Percentiles rank a stretch among this genome's conserved stretches.
These are phyloP conservation scores for Rattus norvegicus DNA, from an alignment of 2,113 vertebrate species.

Conservation along the genomic window DNA sequence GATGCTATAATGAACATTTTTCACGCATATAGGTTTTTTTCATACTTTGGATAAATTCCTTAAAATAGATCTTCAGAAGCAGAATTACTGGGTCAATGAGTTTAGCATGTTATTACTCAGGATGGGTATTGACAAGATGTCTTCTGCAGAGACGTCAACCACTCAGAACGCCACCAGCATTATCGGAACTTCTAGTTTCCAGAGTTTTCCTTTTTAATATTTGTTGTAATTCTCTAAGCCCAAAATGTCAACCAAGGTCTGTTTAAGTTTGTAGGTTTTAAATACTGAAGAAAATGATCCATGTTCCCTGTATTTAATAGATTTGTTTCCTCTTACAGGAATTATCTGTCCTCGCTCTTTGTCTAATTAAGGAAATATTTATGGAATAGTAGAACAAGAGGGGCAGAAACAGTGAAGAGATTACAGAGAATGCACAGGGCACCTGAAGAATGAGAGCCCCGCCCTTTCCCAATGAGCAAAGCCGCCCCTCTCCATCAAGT, in stretches of 20 bases:
- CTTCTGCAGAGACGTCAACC: not conserved
- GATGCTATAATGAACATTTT: conserved; percentile 58
- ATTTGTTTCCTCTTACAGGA: not conserved
- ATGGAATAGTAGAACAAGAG: not conserved
- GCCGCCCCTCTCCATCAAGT: fast-evolving
- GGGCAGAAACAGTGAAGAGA: not conserved
- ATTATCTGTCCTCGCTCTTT: not conserved
- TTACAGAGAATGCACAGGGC: not conserved
- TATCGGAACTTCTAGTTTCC: not conserved
- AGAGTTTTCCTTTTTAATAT: not conserved
- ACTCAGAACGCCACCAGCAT: conserved; percentile 27
- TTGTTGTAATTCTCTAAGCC: not conserved
- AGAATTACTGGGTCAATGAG: conserved; percentile 54
- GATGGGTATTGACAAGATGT: conserved; percentile 61
- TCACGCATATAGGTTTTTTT: not conserved
- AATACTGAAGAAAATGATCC: not conserved
- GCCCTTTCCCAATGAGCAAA: not conserved
- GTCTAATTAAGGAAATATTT: conserved; percentile 21
- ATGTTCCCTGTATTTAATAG: not conserved
- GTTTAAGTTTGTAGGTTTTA: not conserved
- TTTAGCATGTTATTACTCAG: conserved; percentile 44
- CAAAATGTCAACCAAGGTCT: not conserved
- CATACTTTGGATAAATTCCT: conserved; percentile 48
- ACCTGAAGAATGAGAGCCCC: too few relatives aligned
- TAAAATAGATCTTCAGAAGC: conserved; percentile 59